Conservation (phyloP, 2,113 vertebrate species). For the Serinus canaria region DNA sequence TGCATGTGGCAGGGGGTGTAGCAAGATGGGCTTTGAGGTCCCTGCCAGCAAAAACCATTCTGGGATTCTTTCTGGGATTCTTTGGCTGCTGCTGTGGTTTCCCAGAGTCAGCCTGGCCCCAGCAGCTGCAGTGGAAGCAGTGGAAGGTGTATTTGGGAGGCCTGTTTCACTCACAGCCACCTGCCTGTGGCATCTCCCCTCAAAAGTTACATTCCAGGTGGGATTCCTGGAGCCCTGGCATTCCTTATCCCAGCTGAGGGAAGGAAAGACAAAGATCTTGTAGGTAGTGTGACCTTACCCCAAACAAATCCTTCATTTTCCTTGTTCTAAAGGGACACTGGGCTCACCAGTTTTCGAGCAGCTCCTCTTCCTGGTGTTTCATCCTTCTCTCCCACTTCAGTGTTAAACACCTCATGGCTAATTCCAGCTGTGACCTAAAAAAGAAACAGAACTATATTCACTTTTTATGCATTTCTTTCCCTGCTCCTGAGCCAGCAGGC, state of each 20-base stretch:
- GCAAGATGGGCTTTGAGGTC: accelerated
- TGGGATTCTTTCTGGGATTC: neutral
- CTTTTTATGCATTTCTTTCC: neutral
- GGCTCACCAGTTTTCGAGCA: neutral
- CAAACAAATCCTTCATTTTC: neutral
- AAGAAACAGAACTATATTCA: neutral
- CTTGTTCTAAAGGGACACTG: neutral
- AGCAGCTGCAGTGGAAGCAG: neutral
- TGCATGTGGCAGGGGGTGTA: neutral
- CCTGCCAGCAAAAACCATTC: neutral
- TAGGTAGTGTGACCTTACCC: neutral
- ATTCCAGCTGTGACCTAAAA: slow-evolving; percentile 12
- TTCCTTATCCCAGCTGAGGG: neutral
- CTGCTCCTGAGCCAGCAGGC: neutral
- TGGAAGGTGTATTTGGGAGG: neutral
- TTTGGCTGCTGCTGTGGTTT: neutral
- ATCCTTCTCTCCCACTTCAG: neutral
- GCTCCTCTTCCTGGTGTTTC: neutral
- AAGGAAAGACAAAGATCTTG: neutral
- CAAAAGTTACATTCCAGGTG: neutral
- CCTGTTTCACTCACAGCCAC: neutral
- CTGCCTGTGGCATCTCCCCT: neutral
- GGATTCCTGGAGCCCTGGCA: neutral
- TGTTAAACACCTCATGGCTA: neutral
- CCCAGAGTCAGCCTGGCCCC: neutral